Percentiles rank a stretch among this genome's conserved stretches.
Conservation (phyloP, 2,888 invertebrate species). For the Hyles lineata region DNA sequence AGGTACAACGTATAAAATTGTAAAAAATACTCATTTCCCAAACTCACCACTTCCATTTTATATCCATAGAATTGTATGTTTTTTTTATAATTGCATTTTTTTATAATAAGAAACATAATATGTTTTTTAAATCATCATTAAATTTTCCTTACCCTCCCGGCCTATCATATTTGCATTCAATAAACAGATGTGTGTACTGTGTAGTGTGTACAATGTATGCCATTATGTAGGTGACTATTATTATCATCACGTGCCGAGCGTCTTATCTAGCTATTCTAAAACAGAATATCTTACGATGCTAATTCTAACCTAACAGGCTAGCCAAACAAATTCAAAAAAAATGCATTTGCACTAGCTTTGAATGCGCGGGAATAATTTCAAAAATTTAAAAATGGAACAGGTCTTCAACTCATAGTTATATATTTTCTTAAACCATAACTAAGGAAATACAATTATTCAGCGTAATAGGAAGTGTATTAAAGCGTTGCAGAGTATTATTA, state of each 20-base stretch:
- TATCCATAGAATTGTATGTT: too few species aligned
- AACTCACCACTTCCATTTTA: too few species aligned
- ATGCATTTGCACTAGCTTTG: background rate
- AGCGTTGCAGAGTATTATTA: background rate
- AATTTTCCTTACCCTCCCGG: background rate
- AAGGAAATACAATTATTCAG: background rate
- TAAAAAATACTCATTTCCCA: too few species aligned
- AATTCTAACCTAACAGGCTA: background rate
- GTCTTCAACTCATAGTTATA: too few species aligned
- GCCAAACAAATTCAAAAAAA: background rate
- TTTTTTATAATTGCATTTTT: too few species aligned
- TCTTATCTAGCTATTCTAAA: conserved; percentile 6
- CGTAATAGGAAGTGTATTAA: background rate
- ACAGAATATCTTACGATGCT: background rate
- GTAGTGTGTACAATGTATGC: background rate
- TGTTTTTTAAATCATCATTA: background rate
- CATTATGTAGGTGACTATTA: background rate
- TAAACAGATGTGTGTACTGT: background rate
- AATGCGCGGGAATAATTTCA: too few species aligned
- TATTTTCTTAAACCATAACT: too few species aligned
- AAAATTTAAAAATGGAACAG: too few species aligned
- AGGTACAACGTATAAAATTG: too few species aligned
- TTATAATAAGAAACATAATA: background rate
- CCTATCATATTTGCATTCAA: background rate
- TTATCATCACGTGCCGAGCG: conserved; percentile 7